phyloP scores from a whole-genome alignment of 2,888 invertebrate genomes.

The Sclerodermus sp. region DNA sequence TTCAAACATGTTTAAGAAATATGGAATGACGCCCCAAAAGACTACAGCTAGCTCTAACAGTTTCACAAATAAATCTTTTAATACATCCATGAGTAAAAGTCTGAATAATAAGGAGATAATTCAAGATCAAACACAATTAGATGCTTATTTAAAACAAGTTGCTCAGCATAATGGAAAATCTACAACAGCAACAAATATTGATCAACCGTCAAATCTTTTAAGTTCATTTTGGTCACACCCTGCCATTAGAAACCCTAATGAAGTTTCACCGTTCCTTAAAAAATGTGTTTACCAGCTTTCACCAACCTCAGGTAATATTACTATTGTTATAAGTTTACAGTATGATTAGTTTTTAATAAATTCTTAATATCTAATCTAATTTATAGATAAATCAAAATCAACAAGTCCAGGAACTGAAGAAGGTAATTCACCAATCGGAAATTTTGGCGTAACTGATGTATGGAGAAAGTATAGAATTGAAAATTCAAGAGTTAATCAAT shows the following conservation, averaged over 20 bases:
- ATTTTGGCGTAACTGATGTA: slow-evolving; percentile 58
- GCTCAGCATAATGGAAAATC: slow-evolving; percentile 42
- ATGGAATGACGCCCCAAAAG: slow-evolving; percentile 36
- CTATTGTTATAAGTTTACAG: not conserved
- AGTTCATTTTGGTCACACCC: slow-evolving; percentile 64
- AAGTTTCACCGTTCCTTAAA: slow-evolving; percentile 59
- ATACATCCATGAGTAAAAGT: slow-evolving; percentile 40
- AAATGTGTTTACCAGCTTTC: slow-evolving; percentile 65
- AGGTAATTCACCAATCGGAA: slow-evolving; percentile 56
- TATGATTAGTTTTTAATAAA: not conserved
- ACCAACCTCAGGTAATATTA: slow-evolving; percentile 56
- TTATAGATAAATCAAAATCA: slow-evolving; percentile 50
- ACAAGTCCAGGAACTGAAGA: slow-evolving; percentile 56
- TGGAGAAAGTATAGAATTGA: slow-evolving; percentile 70
- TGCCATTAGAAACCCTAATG: slow-evolving; percentile 58
- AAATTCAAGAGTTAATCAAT: slow-evolving; percentile 71
- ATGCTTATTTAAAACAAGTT: slow-evolving; percentile 46
- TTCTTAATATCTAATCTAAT: not conserved
- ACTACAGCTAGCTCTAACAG: slow-evolving; percentile 37
- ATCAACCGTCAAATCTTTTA: slow-evolving; percentile 59
- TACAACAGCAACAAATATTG: slow-evolving; percentile 43
- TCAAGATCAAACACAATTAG: slow-evolving; percentile 43
- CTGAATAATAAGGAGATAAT: slow-evolving; percentile 48
- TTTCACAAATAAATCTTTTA: slow-evolving; percentile 40
- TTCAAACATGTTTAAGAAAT: slow-evolving; percentile 41